Conservation (phyloP, 2,113 vertebrate species). For the Solea senegalensis region DNA sequence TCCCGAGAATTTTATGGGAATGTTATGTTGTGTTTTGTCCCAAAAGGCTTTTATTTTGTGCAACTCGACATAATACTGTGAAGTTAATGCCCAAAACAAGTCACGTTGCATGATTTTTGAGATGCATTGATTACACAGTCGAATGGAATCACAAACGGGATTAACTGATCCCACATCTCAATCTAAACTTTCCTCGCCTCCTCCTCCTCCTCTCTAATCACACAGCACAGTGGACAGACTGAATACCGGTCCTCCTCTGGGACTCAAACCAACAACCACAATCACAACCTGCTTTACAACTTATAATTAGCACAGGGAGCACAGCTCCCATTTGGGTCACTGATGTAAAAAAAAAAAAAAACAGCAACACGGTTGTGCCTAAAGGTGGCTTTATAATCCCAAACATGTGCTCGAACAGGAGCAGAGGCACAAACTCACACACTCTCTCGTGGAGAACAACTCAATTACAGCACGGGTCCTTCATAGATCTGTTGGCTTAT, state of each 20-base stretch:
- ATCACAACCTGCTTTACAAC: slow-evolving; percentile 68
- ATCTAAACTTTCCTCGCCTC: slow-evolving; percentile 50
- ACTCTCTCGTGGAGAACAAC: slow-evolving; percentile 49
- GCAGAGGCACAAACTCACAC: slow-evolving; percentile 12
- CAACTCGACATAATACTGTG: no score
- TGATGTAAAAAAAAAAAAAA: slow-evolving; percentile 31
- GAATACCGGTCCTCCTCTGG: slow-evolving; percentile 74
- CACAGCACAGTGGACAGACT: slow-evolving; percentile 62
- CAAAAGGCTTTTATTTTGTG: no score
- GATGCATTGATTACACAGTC: not conserved
- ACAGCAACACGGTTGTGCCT: slow-evolving; percentile 37
- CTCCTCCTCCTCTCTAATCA: slow-evolving; percentile 64
- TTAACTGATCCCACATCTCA: slow-evolving; percentile 58
- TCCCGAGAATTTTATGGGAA: no score
- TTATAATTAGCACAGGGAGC: slow-evolving; percentile 73
- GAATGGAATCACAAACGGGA: slow-evolving; percentile 1
- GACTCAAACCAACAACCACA: slow-evolving; percentile 72
- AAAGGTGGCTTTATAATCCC: slow-evolving; percentile 47
- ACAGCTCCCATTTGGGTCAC: slow-evolving; percentile 52
- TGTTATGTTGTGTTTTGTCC: no score
- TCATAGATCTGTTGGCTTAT: slow-evolving; percentile 77
- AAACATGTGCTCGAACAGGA: not conserved
- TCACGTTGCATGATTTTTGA: not conserved
- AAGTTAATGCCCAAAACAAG: not conserved
- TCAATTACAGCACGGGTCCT: slow-evolving; percentile 68